phyloP scores from a whole-genome alignment of 2,888 invertebrate species.

The Caenorhabditis virilis region DNA sequence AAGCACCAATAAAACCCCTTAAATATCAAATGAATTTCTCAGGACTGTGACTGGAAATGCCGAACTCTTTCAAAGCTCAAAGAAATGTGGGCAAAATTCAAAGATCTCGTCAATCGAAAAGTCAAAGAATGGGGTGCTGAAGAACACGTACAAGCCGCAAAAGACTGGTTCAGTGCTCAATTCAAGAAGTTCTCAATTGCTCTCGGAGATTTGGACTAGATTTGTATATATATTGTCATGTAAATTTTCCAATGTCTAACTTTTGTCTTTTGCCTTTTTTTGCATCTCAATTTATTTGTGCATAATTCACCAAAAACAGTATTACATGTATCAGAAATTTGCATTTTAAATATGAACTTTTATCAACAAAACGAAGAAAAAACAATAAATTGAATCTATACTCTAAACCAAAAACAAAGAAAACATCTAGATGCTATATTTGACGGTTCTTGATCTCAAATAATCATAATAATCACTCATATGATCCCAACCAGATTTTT shows the following conservation, averaged over 20 bases:
- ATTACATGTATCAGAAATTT: too few relatives aligned
- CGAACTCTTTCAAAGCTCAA: slow-evolving; percentile 36
- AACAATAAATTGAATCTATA: neutral
- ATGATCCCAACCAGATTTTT: slow-evolving; percentile 59
- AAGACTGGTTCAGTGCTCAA: slow-evolving; percentile 33
- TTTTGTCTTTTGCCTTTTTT: too few relatives aligned
- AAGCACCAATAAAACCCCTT: too few relatives aligned
- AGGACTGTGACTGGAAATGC: slow-evolving; percentile 55
- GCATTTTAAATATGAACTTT: too few relatives aligned
- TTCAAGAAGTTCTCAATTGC: slow-evolving; percentile 34
- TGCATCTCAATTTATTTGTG: too few relatives aligned
- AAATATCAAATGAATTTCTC: slow-evolving; percentile 2
- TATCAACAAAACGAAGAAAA: too few relatives aligned
- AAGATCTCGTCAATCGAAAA: slow-evolving; percentile 32
- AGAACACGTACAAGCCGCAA: slow-evolving; percentile 13
- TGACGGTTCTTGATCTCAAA: slow-evolving; percentile 56
- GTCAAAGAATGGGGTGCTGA: slow-evolving; percentile 41
- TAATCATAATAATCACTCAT: slow-evolving; percentile 64
- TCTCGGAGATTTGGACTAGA: slow-evolving; percentile 16
- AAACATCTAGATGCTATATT: slow-evolving; percentile 54
- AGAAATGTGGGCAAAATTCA: slow-evolving; percentile 48
- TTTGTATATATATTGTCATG: neutral
- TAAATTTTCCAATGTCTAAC: too few relatives aligned
- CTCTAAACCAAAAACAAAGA: slow-evolving; percentile 2
- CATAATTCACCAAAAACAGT: too few relatives aligned